A percentile compares a stretch with the other conserved stretches of the same genome.
phyloP scores from a whole-genome alignment of 2,113 vertebrate genomes.

The Urocynchramus pylzowi region DNA sequence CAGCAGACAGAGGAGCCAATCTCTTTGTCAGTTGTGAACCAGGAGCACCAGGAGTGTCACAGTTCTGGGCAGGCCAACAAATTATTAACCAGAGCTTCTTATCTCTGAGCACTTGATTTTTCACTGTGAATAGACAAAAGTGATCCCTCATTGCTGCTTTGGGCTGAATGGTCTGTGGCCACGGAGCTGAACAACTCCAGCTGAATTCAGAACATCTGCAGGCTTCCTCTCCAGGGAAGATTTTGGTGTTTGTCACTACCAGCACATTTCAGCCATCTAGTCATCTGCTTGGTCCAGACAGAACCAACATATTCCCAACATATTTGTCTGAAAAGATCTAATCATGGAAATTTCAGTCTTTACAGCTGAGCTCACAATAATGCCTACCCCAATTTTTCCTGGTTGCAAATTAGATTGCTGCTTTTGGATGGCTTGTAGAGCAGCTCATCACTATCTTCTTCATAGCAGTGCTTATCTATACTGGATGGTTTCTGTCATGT shows the following conservation, averaged over 20 bases:
- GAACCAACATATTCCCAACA: neutral
- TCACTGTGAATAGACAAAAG: neutral
- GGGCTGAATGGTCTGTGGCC: neutral
- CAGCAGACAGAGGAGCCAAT: neutral
- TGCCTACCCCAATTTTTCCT: neutral
- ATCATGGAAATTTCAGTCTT: neutral
- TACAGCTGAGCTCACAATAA: neutral
- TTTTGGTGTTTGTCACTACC: neutral
- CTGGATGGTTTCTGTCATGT: neutral
- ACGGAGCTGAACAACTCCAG: neutral
- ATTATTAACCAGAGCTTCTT: conserved; percentile 31
- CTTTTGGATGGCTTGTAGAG: neutral
- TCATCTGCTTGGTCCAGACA: neutral
- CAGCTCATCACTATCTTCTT: neutral
- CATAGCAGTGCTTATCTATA: neutral
- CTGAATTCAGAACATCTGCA: conserved; percentile 8
- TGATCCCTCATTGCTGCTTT: neutral
- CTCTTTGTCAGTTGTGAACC: conserved; percentile 25
- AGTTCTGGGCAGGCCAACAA: neutral
- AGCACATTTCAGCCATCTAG: neutral
- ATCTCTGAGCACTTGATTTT: neutral
- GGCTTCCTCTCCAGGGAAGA: neutral
- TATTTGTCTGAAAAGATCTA: neutral
- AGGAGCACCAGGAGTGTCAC: neutral
- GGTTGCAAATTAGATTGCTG: neutral